phyloP scores from a whole-genome alignment of 1,140 invertebrate genomes.

The Littorina saxatilis region DNA sequence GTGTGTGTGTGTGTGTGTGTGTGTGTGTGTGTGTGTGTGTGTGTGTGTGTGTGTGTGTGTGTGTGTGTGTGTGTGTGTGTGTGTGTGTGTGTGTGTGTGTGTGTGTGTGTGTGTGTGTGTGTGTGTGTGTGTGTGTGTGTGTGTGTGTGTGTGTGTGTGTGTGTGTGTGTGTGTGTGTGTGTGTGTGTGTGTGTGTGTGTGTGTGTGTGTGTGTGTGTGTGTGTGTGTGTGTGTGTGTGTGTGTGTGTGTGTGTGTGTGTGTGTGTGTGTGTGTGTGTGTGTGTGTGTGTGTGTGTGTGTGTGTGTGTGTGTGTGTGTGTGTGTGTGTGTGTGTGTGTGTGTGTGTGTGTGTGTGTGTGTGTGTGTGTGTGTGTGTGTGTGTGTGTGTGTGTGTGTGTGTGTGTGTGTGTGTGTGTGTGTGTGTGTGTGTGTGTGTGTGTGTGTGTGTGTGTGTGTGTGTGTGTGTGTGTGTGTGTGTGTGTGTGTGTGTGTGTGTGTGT shows the following conservation, averaged over 20 bases:
- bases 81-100: too few species aligned
- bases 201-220: background rate
- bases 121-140: too few species aligned
- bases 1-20: too few species aligned
- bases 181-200: too few species aligned
- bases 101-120: too few species aligned
- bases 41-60: too few species aligned
- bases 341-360: conserved; percentile 17
- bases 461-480: background rate
- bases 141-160: too few species aligned
- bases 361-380: conserved; percentile 15
- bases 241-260: too few species aligned
- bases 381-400: background rate
- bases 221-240: background rate
- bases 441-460: conserved; percentile 28
- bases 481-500: background rate
- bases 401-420: background rate
- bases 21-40: too few species aligned
- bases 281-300: background rate
- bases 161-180: too few species aligned
- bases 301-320: background rate
- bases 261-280: background rate
- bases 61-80: too few species aligned
- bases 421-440: conserved; percentile 17
- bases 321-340: conserved; percentile 18